Conservation (phyloP, 2,797 vertebrate genomes). For the Sebastes baramenuke region DNA sequence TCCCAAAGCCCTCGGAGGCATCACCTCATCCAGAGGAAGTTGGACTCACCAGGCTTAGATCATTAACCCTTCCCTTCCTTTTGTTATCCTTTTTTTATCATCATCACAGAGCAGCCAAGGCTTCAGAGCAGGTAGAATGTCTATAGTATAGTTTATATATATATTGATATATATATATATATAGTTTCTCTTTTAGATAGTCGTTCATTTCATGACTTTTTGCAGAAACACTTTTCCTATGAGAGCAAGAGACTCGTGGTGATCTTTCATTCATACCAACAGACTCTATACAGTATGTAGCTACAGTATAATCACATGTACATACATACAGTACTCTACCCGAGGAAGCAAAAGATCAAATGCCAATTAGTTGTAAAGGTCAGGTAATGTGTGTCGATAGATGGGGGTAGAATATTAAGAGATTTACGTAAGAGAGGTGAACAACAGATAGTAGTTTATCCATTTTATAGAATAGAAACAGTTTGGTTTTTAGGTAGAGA, state of each 20-base stretch:
- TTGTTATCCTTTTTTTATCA: not conserved
- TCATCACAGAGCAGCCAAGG: not conserved
- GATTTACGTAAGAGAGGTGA: not conserved
- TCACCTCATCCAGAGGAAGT: not conserved
- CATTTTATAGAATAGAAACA: not conserved
- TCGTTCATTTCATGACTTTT: not conserved
- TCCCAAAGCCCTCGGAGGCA: not conserved
- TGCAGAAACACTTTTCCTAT: not conserved
- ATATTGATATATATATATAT: too few species aligned
- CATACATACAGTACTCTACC: not conserved
- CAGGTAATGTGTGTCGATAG: not conserved
- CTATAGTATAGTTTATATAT: too few species aligned
- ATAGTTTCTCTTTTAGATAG: not conserved
- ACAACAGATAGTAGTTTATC: not conserved
- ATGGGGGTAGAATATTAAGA: not conserved
- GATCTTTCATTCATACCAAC: not conserved
- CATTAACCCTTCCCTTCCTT: not conserved
- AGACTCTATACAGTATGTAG: not conserved
- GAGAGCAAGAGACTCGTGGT: not conserved
- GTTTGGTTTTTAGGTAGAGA: not conserved
- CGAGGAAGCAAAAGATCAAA: not conserved
- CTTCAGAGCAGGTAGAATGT: not conserved
- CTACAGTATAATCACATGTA: not conserved
- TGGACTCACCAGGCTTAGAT: not conserved
- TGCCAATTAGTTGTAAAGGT: conserved; percentile 3